Evolutionary conservation across 2,113 vertebrate species (phyloP), one percentile per base, ranked within the genome.

Genomic region (Anguilla japonica): DNA sequence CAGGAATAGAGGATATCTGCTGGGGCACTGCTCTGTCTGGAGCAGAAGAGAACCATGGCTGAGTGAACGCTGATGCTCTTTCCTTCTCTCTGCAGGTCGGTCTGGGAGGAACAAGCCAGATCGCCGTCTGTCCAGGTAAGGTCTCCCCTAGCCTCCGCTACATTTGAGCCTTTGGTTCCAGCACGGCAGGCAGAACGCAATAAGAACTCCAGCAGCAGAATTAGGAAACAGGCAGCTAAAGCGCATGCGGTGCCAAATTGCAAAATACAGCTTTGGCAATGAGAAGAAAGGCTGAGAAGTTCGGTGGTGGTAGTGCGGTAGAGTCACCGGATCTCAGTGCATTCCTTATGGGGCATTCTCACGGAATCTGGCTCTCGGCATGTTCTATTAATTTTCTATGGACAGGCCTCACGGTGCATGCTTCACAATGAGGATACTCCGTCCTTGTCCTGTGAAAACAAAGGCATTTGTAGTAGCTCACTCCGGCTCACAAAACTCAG

Each of bases 81-180:
- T 86, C 60, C 84, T 81, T 88, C 40, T 22, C 71, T 92, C 94
- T 91, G 86, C 94, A 96, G 96, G 95, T 94, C 94, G 95, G 92
- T 95, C 94, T 93, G 95, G 96, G 91, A 93, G 96, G 93, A 95
- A 96, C 94, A 97, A 96, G 90, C 95, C 96, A 92, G 96, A 97
- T 84, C 96, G 97, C 91, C 97, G 97, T 90, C 97, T 96, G 86
- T 95, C 96, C 88, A 96, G 97, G 97, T 97, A 95, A 95, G 96
- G 90, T 9, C 22, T 79, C 39, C 46, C 15, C 34, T 26, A 8
- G 39, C 60, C n/a, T 39, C 39, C 40, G 46, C 0, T 71, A 75
- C 71, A 14, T 29, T 75, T 34, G 26, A 6, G 26, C n/a, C n/a
- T 9, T 29, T 5, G n/a, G 6, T 85, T 15, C 43, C 34, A 16